Conservation (phyloP, 37 sponge, comb jelly and placozoan species). For the Crambe crambe region DNA sequence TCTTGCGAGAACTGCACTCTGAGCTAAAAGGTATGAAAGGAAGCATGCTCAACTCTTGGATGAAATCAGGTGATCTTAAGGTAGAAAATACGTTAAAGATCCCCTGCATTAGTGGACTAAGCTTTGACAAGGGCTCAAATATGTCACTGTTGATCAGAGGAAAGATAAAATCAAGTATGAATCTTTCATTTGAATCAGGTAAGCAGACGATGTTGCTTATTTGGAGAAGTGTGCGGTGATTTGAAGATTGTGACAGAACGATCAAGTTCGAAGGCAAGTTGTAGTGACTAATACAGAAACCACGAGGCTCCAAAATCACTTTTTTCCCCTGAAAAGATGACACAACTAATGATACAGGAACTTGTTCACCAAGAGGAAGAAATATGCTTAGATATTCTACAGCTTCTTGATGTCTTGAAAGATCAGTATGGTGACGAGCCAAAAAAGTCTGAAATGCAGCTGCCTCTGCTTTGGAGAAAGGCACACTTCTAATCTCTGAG, state of each 20-base stretch:
- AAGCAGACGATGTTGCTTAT: not conserved
- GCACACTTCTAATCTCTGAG: not conserved
- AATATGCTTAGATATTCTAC: not conserved
- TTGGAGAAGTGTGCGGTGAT: not conserved
- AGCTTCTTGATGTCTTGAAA: not conserved
- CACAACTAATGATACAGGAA: not conserved
- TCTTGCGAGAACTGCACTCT: not conserved
- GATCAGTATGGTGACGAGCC: not conserved
- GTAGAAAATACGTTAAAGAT: not conserved
- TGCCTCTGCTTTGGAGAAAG: not conserved
- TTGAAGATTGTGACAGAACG: not conserved
- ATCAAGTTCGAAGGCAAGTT: not conserved
- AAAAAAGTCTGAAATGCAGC: not conserved
- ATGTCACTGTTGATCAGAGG: not conserved
- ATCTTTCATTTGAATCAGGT: not conserved
- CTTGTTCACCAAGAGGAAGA: not conserved
- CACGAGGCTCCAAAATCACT: not conserved
- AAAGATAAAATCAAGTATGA: not conserved
- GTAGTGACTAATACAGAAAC: not conserved
- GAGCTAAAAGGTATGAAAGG: not conserved
- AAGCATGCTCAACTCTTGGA: not conserved
- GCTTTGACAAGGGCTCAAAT: not conserved
- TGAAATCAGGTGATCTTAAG: not conserved
- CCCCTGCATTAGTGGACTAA: not conserved
- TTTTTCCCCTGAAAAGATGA: not conserved